Evolutionary conservation across 2,888 invertebrate species (phyloP).

Genomic region (Torymus texanus): DNA sequence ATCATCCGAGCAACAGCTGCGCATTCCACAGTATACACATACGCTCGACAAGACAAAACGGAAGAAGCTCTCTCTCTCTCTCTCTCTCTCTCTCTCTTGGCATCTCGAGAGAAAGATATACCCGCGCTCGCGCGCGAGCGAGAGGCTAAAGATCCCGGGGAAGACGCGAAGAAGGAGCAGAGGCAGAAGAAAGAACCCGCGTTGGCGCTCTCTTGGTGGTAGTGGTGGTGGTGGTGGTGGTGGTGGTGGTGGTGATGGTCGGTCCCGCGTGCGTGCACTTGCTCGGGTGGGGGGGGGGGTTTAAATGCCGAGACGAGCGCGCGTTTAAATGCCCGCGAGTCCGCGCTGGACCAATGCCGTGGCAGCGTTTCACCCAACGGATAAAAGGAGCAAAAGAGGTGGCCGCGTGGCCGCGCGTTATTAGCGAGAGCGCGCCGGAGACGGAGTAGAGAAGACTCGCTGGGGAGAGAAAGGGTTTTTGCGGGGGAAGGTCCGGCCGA

Average conservation of each 20-base stretch:
- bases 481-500: slow-evolving; percentile 50
- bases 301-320: slow-evolving; percentile 48
- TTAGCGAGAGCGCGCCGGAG: background rate
- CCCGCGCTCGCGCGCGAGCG: background rate
- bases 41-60: slow-evolving; percentile 29
- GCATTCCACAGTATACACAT: slow-evolving; percentile 33
- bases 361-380: slow-evolving; percentile 44
- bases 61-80: slow-evolving; percentile 27
- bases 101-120: slow-evolving; percentile 24
- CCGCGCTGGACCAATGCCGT: slow-evolving; percentile 43
- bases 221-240: background rate
- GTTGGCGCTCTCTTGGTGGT: slow-evolving; percentile 35
- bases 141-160: slow-evolving; percentile 20
- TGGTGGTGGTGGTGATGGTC: background rate
- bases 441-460: slow-evolving; percentile 16
- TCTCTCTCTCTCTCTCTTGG: background rate
- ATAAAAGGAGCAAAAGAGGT: slow-evolving; percentile 46
- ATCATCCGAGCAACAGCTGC: slow-evolving; percentile 40
- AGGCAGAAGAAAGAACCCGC: slow-evolving; percentile 6
- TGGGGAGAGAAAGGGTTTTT: slow-evolving; percentile 52
- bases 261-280: too few relatives aligned
- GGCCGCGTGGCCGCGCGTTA: background rate
- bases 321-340: slow-evolving; percentile 48
- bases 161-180: background rate
- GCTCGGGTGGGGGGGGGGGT: slow-evolving; percentile 20